Base-by-base conservation (phyloP, 1,140 invertebrate genomes). In the Bombus soroeensis region DNA sequence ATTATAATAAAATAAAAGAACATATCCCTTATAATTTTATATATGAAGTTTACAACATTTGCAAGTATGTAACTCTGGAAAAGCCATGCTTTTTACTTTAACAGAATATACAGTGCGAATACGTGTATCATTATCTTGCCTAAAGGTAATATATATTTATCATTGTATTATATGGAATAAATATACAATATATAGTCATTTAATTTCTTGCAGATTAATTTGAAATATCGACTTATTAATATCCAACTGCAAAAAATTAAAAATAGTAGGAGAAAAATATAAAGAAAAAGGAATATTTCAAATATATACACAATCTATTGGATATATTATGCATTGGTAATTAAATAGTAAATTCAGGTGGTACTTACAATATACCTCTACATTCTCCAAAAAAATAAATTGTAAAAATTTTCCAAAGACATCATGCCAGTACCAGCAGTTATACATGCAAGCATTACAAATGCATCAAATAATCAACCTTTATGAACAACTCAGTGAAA, bases 1-100 rank as follows among this genome's bases (percentile, higher is more conserved):
- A 43, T 22, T 34, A 59, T 15, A 62, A n/a, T 59, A 32, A 43
- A 47, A 53, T 73, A 64, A 68, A 53, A 73, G 53, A 6, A 68
- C 9, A 28, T n/a, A 18, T 28, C 59, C 1, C 0, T 9, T 15
- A 22, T 53, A 13, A 43, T 43, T 73, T 73, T 73, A n/a, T 9
- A n/a, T 10, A n/a, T n/a, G 8, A 68, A 22, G 18, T 15, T 34
- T 47, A 15, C 1, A 75, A 53, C 15, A 75, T 75, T 41, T 47
- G n/a, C 22, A 73, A n/a, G 34, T 75, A 57, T 13, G 0, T 47
- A 12, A 41, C 6, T 34, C 1, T 37, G 1, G 39, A 71, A 43
- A 81, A 22, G 78, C 47, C 66, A 71, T 81, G 78, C 66, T 79
- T 81, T 18, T 53, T 47, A 68, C 66, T 12, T 22, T 68, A 9